A percentile compares a stretch with the other conserved stretches of the same genome.
phyloP scores from a whole-genome alignment of 2,113 vertebrate genomes.

The Labrus mixtus region DNA sequence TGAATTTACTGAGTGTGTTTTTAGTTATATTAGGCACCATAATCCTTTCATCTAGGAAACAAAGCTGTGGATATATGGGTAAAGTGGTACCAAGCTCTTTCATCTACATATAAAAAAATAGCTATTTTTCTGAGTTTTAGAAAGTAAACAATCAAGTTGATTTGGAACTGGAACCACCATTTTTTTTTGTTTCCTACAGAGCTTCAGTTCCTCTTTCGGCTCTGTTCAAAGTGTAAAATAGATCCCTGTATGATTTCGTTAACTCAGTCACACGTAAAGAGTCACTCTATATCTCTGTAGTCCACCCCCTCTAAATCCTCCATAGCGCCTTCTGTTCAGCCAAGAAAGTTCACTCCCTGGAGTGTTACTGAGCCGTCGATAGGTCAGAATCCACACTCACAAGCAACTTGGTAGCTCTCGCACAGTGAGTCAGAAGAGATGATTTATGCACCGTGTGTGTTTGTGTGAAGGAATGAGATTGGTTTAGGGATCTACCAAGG shows the following conservation, averaged over 20 bases:
- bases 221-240: conserved; percentile 2
- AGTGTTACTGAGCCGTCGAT: conserved; percentile 51
- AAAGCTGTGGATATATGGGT: no score
- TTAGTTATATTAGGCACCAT: no score
- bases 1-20: no score
- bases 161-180: no score
- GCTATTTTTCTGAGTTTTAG: not conserved
- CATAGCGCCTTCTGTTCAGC: conserved; percentile 41
- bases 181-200: not conserved
- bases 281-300: conserved; percentile 31
- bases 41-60: no score
- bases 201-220: not conserved
- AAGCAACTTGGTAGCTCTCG: conserved; percentile 34
- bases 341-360: conserved; percentile 52
- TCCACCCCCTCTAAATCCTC: conserved; percentile 39
- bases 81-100: no score
- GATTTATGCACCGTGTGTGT: conserved; percentile 33
- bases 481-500: conserved; percentile 11
- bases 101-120: no score
- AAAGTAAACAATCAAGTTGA: no score
- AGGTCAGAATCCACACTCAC: conserved; percentile 46
- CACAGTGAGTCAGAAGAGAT: conserved; percentile 49
- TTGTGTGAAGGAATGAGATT: conserved; percentile 20
- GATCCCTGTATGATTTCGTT: conserved; percentile 23
- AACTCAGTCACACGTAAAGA: conserved; percentile 30